phyloP scores from a whole-genome alignment of 2,113 vertebrate genomes.

The Dromas ardeola region DNA sequence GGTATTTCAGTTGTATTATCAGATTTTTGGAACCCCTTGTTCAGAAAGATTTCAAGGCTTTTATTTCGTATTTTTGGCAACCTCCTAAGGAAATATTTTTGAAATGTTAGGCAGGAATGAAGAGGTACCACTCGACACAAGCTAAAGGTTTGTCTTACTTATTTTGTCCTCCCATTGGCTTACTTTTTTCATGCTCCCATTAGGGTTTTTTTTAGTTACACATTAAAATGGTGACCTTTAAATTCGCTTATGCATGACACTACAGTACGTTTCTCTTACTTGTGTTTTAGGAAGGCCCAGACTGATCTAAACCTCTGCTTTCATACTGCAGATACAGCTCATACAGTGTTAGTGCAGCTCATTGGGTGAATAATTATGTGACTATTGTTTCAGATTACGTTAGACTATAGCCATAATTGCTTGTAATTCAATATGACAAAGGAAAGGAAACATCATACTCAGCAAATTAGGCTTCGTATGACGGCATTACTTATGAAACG shows the following conservation, averaged over 20 bases:
- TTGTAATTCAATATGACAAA: constrained; percentile 47
- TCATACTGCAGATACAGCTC: neutral
- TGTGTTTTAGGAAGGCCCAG: neutral
- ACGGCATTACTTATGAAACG: neutral
- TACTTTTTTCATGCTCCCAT: neutral
- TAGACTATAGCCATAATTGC: constrained; percentile 10
- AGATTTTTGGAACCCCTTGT: neutral
- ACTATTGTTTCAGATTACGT: neutral
- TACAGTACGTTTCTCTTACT: neutral
- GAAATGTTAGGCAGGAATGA: neutral
- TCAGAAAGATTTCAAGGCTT: neutral
- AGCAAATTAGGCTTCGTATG: neutral
- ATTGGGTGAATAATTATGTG: neutral
- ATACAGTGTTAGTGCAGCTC: neutral
- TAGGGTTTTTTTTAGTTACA: neutral
- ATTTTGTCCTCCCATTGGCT: neutral
- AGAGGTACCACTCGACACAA: neutral
- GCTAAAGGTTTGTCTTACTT: neutral
- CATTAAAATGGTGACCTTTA: neutral
- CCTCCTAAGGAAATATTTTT: neutral
- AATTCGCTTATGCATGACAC: neutral
- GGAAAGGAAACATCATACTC: constrained; percentile 16
- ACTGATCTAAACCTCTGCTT: neutral
- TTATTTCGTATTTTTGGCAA: neutral
- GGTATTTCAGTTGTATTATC: neutral